These are phyloP conservation scores for Spheniscus humboldti DNA, from an alignment of 2,797 vertebrate genomes.

Conservation along the genomic window DNA sequence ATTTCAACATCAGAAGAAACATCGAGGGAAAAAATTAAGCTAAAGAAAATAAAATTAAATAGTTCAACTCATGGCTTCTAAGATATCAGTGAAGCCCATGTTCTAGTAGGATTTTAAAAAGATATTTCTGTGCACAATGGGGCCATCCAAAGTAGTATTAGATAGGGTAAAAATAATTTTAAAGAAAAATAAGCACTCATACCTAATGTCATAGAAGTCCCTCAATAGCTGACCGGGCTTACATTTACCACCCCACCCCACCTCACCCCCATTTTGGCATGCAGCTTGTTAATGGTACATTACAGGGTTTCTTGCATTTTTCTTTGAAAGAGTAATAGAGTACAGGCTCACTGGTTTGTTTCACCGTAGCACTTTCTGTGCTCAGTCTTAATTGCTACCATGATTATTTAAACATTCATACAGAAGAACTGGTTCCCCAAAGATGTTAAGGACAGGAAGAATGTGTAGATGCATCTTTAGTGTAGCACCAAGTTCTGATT, in stretches of 20 bases:
- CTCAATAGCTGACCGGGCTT: not conserved
- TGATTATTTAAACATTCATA: slow-evolving; percentile 32
- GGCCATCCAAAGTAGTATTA: not conserved
- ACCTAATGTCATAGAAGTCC: not conserved
- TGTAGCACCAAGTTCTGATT: not conserved
- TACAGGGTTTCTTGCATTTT: slow-evolving; percentile 6
- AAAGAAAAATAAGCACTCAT: not conserved
- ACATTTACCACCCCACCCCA: not conserved
- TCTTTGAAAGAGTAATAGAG: not conserved
- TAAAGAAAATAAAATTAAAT: not conserved
- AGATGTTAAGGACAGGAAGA: not conserved
- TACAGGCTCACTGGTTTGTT: slow-evolving; percentile 21
- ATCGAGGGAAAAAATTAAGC: not conserved
- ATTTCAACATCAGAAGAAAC: not conserved
- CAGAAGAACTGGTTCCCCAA: not conserved
- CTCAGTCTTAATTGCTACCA: not conserved
- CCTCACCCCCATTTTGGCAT: not conserved
- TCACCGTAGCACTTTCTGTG: not conserved
- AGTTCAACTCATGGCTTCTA: not conserved
- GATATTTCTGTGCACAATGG: not conserved
- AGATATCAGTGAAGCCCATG: not conserved
- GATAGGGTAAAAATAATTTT: not conserved
- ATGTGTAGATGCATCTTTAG: not conserved
- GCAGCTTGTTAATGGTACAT: not conserved
- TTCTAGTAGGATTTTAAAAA: not conserved